phyloP scores from a whole-genome alignment of 1,140 invertebrate species.

The Drosophila nikananu region DNA sequence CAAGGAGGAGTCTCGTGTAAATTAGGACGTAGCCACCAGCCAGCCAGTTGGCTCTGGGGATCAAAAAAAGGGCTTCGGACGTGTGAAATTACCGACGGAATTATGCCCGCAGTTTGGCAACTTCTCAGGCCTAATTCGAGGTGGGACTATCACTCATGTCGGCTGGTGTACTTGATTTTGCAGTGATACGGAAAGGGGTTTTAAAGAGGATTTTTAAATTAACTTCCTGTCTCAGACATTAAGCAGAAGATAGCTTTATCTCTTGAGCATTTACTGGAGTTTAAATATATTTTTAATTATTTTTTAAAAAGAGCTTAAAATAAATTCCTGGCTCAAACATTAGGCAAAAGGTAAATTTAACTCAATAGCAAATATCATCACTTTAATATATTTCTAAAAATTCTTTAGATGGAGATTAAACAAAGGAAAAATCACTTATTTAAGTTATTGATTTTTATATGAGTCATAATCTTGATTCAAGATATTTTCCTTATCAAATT shows the following conservation, averaged over 20 bases:
- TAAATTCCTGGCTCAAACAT: constrained; percentile 9
- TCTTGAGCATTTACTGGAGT: too few species aligned
- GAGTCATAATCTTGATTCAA: background rate
- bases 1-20: constrained; percentile 60
- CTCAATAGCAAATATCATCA: background rate
- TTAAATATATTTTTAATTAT: too few species aligned
- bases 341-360: background rate
- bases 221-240: constrained; percentile 16
- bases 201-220: constrained; percentile 18
- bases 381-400: background rate
- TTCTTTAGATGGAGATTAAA: background rate
- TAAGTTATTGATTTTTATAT: background rate
- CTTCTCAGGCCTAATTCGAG: constrained; percentile 26
- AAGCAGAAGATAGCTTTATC: background rate
- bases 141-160: constrained; percentile 44
- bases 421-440: background rate
- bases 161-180: constrained; percentile 29
- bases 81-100: constrained; percentile 42
- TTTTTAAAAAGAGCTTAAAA: too few species aligned
- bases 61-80: constrained; percentile 8
- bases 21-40: constrained; percentile 69
- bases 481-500: background rate
- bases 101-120: constrained; percentile 40
- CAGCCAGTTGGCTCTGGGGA: constrained; percentile 26
- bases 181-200: constrained; percentile 24